Evolutionary conservation across 2,113 vertebrate genomes (phyloP), one percentile per base, ranked within the genome.

Genomic region (Larimichthys polyactis): DNA sequence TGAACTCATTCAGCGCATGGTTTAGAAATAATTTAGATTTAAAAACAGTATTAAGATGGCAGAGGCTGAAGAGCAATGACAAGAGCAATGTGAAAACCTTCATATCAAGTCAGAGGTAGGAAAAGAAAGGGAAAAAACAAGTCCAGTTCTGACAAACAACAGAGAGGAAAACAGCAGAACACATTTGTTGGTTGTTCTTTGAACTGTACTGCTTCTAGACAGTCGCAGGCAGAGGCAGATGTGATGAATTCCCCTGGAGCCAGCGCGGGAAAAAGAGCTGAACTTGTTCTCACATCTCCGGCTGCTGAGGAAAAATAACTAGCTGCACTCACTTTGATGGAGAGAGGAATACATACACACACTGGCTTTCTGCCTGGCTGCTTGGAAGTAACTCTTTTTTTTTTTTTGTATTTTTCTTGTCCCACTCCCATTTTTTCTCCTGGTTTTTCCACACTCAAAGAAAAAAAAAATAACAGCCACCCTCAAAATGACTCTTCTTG

Each of bases 291-390:
- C 82, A 88, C 84, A 84, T 93, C 89, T 91, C 75, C 81, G 81
- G 85, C 87, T 71, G 83, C 85, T 71, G 82, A 82, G 84, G 75
- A 89, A 87, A 92, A 90, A 91, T 93, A 91, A 94, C 92, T 91
- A 92, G 90, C 89, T 85, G 20, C 66, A 66, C 86, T 91, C 86
- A 85, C 93, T 93, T 92, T 93, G 90, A 92, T 84, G 89, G 86
- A 74, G 71, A 62, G 27, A 73, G 40, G 1, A 40, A 68, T 15
- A 19, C 11, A 69, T 11, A 72, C 66, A 78, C 80, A 64, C 55
- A 52, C 62, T 60, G 52, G 55, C 51, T 85, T 36, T 52, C 60
- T 75, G 75, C 36, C 85, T 83, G 64, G 65, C 71, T 77, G 72
- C 85, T 81, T 64, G 59, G 72, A 62, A 90, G 15, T 63, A 79